Base-by-base conservation (phyloP, 2,113 vertebrate genomes). In the Larimichthys polyactis region DNA sequence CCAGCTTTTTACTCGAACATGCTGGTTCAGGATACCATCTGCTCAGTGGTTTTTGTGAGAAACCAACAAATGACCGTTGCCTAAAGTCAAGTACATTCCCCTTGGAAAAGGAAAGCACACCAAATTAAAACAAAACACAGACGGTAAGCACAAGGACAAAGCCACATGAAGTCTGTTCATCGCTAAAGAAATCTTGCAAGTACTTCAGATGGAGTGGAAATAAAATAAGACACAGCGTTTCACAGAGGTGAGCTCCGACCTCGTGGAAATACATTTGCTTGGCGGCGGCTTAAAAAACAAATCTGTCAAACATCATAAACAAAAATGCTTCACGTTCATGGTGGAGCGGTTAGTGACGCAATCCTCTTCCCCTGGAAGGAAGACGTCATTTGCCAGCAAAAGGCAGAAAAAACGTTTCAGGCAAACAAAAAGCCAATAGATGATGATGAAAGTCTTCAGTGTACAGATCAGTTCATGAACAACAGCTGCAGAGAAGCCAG, bases 101-200 rank as follows among this genome's bases (percentile, higher is more conserved):
- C 84, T 85, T 88, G 75, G 79, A 91, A 78, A 78, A 82, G 58
- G 57, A 78, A 81, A 89, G 58, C 63, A 83, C 84, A 66, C 75
- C 54, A 64, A 85, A 84, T 54, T 49, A 29, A 83, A 76, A 51
- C 60, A 54, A 85, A 84, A 71, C 43, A 81, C 16, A 68, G 49
- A 70, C 16, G 0, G 63, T 43, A 74, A 85, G 65, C 71, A 84
- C 64, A 54, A 75, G 15, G 55, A 67, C 49, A 68, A 52, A 36
- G n/a, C 14, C 46, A 43, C 11, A 40, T 40, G 36, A 40, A 86
- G 68, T 65, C 43, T 63, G 44, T 70, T 67, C 22, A 54, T 46
- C 81, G 57, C 76, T 71, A 77, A 85, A 89, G 54, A 76, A 72
- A 52, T 78, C 54, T 72, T 59, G 54, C 16, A 40, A 82, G 71